phyloP scores from a whole-genome alignment of 2,113 vertebrate species.

The Strix uralensis region DNA sequence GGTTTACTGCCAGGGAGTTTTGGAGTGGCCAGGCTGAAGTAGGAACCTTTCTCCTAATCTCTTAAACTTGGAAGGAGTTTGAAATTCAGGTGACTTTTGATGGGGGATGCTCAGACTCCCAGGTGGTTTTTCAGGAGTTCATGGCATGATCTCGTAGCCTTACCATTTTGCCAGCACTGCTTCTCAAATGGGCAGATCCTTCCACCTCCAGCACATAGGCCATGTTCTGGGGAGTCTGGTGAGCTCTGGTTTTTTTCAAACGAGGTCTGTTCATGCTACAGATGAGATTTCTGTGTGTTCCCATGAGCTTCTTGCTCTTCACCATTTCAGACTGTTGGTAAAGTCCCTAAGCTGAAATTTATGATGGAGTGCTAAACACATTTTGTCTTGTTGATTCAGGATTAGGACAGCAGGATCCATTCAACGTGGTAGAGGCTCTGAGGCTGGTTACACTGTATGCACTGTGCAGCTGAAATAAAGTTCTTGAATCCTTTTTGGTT shows the following conservation, averaged over 20 bases:
- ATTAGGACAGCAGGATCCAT: not conserved
- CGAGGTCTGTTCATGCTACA: not conserved
- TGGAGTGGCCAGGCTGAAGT: not conserved
- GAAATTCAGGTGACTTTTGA: not conserved
- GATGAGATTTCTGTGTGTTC: not conserved
- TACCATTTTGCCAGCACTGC: not conserved
- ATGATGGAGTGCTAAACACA: not conserved
- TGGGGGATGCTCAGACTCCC: not conserved
- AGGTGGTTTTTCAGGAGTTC: not conserved
- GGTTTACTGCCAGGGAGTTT: not conserved
- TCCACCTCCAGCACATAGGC: not conserved
- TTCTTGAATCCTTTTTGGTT: not conserved
- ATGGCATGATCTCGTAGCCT: not conserved
- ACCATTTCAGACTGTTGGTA: rapidly evolving
- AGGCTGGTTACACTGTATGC: not conserved
- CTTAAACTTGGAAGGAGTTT: not conserved
- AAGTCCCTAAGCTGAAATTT: not conserved
- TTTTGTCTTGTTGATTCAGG: not conserved
- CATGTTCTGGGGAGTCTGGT: not conserved
- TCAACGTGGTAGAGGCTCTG: not conserved
- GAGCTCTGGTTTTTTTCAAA: not conserved
- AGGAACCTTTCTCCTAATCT: not conserved
- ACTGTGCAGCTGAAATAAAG: not conserved
- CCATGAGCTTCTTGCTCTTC: not conserved
- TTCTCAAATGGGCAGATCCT: not conserved